Conservation (phyloP, 2,113 vertebrate genomes). For the Phrynosoma platyrhinos region DNA sequence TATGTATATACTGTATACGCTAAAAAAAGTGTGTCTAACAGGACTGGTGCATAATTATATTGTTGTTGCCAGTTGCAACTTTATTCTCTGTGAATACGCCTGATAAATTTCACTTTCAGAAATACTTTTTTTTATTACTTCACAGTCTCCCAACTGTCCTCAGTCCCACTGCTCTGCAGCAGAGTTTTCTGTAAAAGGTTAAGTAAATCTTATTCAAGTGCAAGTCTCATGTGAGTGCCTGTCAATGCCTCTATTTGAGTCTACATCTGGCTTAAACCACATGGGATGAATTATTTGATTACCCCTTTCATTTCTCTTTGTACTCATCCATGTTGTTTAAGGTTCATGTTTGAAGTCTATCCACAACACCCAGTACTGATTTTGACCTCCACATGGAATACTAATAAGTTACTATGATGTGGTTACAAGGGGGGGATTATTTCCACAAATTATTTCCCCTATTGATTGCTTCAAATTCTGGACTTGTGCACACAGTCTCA, state of each 20-base stretch:
- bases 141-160: background rate
- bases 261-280: conserved; percentile 25
- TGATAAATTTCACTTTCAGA: background rate
- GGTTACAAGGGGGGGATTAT: background rate
- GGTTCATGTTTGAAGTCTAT: conserved; percentile 32
- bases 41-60: background rate
- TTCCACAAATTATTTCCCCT: background rate
- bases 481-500: background rate
- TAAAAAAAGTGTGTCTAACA: background rate
- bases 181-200: conserved; percentile 15
- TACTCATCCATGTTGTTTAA: conserved; percentile 24
- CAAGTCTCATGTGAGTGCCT: conserved; percentile 16
- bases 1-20: background rate
- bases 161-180: background rate
- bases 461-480: background rate
- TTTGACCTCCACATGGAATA: conserved; percentile 20
- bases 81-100: background rate
- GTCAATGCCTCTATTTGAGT: conserved; percentile 19
- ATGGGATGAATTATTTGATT: conserved; percentile 32
- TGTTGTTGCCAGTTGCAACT: background rate
- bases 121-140: background rate
- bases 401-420: conserved; percentile 10
- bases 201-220: conserved; percentile 26
- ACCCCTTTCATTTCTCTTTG: conserved; percentile 5
- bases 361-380: conserved; percentile 11